phyloP scores from a whole-genome alignment of 2,888 invertebrate species.

The Leistus spinibarbis region DNA sequence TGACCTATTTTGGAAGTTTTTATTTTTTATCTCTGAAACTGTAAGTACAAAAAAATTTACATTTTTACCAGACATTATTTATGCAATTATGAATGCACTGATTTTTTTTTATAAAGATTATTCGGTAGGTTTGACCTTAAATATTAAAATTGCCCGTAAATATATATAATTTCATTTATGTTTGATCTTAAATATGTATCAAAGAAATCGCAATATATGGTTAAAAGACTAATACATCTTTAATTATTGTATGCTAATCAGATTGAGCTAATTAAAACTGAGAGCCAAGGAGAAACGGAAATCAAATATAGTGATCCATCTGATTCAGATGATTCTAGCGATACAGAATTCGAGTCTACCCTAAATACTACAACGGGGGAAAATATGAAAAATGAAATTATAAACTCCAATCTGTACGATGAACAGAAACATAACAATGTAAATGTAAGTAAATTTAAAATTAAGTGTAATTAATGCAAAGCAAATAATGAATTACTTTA shows the following conservation, averaged over 20 bases:
- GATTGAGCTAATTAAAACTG: conserved; percentile 13
- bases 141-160: no score
- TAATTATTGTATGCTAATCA: neutral
- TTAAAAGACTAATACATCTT: neutral
- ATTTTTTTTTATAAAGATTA: no score
- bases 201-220: neutral
- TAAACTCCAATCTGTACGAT: conserved; percentile 5
- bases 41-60: no score
- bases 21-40: no score
- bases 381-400: neutral
- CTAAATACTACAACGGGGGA: conserved; percentile 2
- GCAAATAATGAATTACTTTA: no score
- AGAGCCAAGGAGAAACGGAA: conserved; percentile 16
- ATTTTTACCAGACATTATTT: no score
- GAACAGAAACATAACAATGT: conserved; percentile 7
- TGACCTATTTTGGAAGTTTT: no score
- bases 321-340: conserved; percentile 22
- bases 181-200: neutral
- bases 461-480: neutral
- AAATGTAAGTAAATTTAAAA: neutral
- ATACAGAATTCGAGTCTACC: conserved; percentile 25
- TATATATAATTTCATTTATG: neutral
- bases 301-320: conserved; percentile 20
- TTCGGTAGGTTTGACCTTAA: no score
- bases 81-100: no score